Evolutionary conservation across 2,113 vertebrate species (phyloP).

Genomic region (Eurypyga helias): DNA sequence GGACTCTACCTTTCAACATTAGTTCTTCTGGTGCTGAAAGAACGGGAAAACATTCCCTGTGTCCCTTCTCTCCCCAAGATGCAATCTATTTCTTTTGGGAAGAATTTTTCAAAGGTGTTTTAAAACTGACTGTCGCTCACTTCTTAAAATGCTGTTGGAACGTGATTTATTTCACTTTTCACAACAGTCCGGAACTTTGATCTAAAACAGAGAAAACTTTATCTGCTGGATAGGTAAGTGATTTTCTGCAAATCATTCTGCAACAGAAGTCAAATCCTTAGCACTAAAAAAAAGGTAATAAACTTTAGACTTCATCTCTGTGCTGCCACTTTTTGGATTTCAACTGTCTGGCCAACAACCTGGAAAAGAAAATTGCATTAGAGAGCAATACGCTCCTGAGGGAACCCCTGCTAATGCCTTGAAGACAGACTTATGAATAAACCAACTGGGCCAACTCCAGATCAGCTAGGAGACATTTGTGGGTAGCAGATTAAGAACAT

Average conservation of each 20-base stretch:
- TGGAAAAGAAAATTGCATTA: not conserved
- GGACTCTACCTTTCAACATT: not conserved
- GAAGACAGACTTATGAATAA: not conserved
- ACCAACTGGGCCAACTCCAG: not conserved
- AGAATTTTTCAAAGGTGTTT: not conserved
- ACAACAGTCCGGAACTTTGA: not conserved
- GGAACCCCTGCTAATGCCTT: not conserved
- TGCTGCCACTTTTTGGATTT: not conserved
- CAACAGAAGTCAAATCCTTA: not conserved
- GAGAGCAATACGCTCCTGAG: not conserved
- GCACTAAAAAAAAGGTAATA: fast-evolving
- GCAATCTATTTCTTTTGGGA: not conserved
- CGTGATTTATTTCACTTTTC: not conserved
- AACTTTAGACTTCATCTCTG: not conserved
- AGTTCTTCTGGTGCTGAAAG: not conserved
- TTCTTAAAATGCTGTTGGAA: not conserved
- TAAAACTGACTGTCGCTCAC: not conserved
- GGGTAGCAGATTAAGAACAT: not conserved
- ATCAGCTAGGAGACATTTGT: not conserved
- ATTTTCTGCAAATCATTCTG: slow-evolving; percentile 9
- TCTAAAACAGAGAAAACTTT: not conserved
- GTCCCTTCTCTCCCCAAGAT: not conserved
- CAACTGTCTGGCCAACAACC: not conserved
- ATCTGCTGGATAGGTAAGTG: not conserved
- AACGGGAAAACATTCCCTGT: not conserved